Base-by-base conservation (phyloP, 1,140 invertebrate genomes). In the Drosophila mauritiana region DNA sequence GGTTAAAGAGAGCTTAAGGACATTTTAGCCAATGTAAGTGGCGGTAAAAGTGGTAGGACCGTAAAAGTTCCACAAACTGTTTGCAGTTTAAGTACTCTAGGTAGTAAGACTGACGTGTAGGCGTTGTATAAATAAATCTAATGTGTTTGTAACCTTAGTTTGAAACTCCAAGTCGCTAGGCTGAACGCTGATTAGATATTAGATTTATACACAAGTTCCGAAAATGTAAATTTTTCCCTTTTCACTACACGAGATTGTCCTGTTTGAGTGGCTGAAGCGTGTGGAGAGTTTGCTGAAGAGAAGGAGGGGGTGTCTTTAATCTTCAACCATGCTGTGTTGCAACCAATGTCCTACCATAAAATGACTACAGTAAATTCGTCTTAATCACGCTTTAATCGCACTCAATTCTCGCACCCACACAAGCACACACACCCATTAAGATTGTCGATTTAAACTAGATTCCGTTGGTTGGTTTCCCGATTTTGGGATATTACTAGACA, bases 331-430 rank as follows among this genome's bases (percentile, higher is more conserved):
- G 56, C 63, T 59, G 67, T 62, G 62, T 73, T 73, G 79, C 76
- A 63, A 55, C 43, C 61, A 61, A 57, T 54, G 34, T 36, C 58
- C 62, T 73, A 63, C 64, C 72, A 73, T 75, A 82, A 80, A 70
- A 65, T 63, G 58, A 79, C 80, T 88, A 88, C 85, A 89, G 84
- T 88, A 88, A 88, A 88, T 89, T 88, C 84, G 84, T 88, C 84
- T 88, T 89, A 90, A 89, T 88, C 85, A 88, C 84, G 52, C 84
- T 67, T 75, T 73, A 86, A 68, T 81, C 82, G 48, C 80, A 77
- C 62, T 64, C 68, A 49, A 42, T 46, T 42, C 72, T 48, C 55
- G 57, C 53, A 11, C 22, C 25, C 55, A 75, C 39, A 46, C 74
- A 43, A 46, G 59, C 73, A 51, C 59, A 51, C 59, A 68, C 61